Percentiles rank a stretch among this genome's conserved stretches.
phyloP scores from a whole-genome alignment of 2,797 vertebrate species.

The Sylvia borin region DNA sequence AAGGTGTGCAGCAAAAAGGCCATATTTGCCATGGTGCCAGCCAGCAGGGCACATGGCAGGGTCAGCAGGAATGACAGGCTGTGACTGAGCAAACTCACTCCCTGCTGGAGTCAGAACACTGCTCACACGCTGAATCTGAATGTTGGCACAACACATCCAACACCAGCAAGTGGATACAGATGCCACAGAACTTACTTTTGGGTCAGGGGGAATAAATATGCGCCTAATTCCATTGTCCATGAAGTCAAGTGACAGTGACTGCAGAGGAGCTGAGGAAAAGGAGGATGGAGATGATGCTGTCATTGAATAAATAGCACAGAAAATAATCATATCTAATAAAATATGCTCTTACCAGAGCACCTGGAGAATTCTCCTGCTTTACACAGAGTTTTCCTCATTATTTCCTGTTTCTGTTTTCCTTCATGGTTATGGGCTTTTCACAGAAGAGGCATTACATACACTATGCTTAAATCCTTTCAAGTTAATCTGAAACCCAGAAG shows the following conservation, averaged over 20 bases:
- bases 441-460: neutral
- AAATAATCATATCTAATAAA: conserved; percentile 36
- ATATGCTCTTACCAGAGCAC: conserved; percentile 5
- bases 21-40: neutral
- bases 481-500: neutral
- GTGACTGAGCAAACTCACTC: neutral
- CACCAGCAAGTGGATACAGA: neutral
- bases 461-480: conserved; percentile 14
- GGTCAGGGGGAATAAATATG: neutral
- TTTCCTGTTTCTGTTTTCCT: conserved; percentile 27
- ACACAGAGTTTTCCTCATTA: conserved; percentile 15
- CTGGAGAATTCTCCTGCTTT: conserved; percentile 32
- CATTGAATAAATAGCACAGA: conserved; percentile 37
- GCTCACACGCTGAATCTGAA: neutral
- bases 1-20: neutral
- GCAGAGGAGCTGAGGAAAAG: neutral
- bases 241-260: neutral
- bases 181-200: neutral
- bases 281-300: neutral
- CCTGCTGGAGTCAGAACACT: neutral
- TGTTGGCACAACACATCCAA: neutral
- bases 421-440: conserved; percentile 11
- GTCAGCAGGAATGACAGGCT: neutral
- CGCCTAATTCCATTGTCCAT: neutral
- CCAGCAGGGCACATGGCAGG: neutral